Conservation (phyloP, 2,113 vertebrate species). For the Oenanthe melanoleuca region DNA sequence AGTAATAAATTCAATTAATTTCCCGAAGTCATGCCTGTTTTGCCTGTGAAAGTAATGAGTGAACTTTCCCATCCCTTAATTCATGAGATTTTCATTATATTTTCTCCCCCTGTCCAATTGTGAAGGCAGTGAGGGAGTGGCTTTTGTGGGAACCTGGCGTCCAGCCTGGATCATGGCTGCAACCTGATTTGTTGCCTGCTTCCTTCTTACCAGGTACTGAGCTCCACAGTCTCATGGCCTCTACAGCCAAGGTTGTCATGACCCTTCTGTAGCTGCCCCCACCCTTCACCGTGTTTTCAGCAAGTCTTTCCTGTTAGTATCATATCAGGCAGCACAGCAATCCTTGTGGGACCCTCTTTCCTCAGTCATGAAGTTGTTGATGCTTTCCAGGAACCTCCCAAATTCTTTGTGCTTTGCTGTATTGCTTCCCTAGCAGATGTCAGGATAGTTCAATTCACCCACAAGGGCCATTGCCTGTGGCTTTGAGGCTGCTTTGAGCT, state of each 20-base stretch:
- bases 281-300: background rate
- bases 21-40: background rate
- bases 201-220: background rate
- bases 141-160: background rate
- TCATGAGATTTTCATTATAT: background rate
- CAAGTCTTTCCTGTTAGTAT: background rate
- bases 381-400: background rate
- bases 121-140: background rate
- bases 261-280: accelerated
- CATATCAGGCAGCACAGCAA: background rate
- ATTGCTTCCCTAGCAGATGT: background rate
- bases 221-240: background rate
- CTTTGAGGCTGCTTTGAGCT: background rate
- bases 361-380: background rate
- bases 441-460: background rate
- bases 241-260: background rate
- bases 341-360: background rate
- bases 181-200: background rate
- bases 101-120: background rate
- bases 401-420: background rate
- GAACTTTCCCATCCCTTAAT: background rate
- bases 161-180: background rate
- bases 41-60: background rate
- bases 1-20: background rate
- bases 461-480: background rate